Conservation (phyloP, 2,888 invertebrate species). For the Eudasyphora cyanicolor region DNA sequence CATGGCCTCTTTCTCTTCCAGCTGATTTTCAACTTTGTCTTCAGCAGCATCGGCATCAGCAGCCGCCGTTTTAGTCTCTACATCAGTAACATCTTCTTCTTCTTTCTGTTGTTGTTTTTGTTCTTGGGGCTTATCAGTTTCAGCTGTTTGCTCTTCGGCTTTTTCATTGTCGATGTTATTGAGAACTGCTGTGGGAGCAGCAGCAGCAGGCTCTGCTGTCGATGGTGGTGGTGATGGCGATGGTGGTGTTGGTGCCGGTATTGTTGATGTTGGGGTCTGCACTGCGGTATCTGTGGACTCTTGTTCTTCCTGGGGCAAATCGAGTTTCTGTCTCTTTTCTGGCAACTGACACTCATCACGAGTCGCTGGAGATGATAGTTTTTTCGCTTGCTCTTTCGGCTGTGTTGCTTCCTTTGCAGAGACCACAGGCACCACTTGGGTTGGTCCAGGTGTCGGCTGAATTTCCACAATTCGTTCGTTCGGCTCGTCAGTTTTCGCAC, state of each 20-base stretch:
- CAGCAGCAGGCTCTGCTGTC: conserved; percentile 24
- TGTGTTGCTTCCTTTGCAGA: conserved; percentile 71
- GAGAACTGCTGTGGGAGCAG: conserved; percentile 44
- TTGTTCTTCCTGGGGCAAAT: conserved; percentile 41
- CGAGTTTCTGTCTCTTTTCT: conserved; percentile 63
- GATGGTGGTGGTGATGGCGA: conserved; percentile 13
- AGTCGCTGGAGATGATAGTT: conserved; percentile 58
- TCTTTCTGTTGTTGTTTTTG: conserved; percentile 5
- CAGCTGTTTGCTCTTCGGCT: conserved; percentile 22
- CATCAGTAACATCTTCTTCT: conserved; percentile 3
- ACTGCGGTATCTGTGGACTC: conserved; percentile 43
- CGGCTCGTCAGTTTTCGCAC: conserved; percentile 71
- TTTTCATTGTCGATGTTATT: conserved; percentile 55
- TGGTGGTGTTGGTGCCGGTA: conserved; percentile 23
- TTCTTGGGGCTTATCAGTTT: conserved; percentile 29
- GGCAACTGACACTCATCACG: conserved; percentile 58
- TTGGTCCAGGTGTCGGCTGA: conserved; percentile 83
- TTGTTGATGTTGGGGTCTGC: conserved; percentile 41
- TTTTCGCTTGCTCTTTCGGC: conserved; percentile 63
- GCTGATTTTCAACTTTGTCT: conserved; percentile 35
- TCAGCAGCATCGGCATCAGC: background rate
- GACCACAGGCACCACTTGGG: conserved; percentile 69
- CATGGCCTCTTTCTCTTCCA: conserved; percentile 46
- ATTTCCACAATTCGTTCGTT: conserved; percentile 83
- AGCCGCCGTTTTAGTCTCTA: background rate